Base-by-base conservation (phyloP, 2,113 vertebrate species). In the Formicarius rufipectus region DNA sequence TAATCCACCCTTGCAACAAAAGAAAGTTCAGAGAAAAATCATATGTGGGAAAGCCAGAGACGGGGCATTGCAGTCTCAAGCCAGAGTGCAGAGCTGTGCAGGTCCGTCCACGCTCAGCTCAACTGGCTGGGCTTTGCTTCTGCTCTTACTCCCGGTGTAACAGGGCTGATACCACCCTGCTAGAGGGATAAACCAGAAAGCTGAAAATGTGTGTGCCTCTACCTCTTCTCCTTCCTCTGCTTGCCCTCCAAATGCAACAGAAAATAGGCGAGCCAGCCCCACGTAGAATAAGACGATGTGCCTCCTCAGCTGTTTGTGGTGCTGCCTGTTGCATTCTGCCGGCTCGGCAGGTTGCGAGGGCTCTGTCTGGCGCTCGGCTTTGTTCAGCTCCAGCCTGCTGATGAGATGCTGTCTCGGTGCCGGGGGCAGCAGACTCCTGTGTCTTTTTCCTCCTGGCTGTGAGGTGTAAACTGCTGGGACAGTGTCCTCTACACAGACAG, bases 331-430 rank as follows among this genome's bases (percentile, higher is more conserved):
- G 64, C 82, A 68, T 96, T 94, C 64, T 84, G 95, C 93, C 68
- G 27, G 85, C 96, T 96, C 52, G 3, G 93, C 96, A 89, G 85
- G 76, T 90, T 93, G 72, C 31, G 89, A 74, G 3, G 77, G 58
- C 14, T 4, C 3, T 21, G 31, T 44, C 40, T 16, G 89, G 12
- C 4, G 0, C 64, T 58, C 28, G 15, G 59, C 71, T 87, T 53
- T 91, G 89, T 64, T 77, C 40, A 39, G 79, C 58, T 87, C 60
- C 67, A 6, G 30, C 58, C 62, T 58, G 72, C 74, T 50, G 66
- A 7, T 81, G 87, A 58, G 35, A 4, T 12, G 67, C 5, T 37
- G 33, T 58, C 60, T 80, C 78, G 4, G 42, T 33, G 77, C 79
- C 3, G 24, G 53, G 40, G 12, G 59, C 10, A 71, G 27, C 58